Conservation (phyloP, 1,140 invertebrate genomes). For the Drosophila tristis region DNA sequence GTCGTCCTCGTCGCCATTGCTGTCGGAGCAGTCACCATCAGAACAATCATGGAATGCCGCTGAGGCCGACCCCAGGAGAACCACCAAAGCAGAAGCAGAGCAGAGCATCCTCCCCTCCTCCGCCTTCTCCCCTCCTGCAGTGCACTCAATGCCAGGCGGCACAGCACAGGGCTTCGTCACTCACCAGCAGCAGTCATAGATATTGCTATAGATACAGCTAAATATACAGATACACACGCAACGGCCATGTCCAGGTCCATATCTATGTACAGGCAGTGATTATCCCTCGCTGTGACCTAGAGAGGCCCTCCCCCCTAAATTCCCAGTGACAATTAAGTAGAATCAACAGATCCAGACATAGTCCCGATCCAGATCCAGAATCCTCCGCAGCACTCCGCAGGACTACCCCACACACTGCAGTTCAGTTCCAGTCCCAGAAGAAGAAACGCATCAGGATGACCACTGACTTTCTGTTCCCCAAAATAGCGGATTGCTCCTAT, state of each 20-base stretch:
- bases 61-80: conserved; percentile 7
- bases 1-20: too few species aligned
- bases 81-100: conserved; percentile 2
- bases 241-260: conserved; percentile 12
- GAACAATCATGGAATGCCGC: too few species aligned
- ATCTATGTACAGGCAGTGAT: conserved; percentile 44
- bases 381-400: too few species aligned
- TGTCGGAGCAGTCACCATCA: too few species aligned
- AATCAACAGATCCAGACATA: too few species aligned
- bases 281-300: conserved; percentile 44
- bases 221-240: conserved; percentile 25
- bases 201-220: conserved; percentile 26
- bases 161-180: neutral
- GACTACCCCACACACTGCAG: too few species aligned
- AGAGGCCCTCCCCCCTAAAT: too few species aligned
- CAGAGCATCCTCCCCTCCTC: neutral
- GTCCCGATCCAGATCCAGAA: too few species aligned
- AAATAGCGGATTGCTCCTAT: conserved; percentile 88
- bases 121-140: neutral
- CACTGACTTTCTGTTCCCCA: conserved; percentile 85
- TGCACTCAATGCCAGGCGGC: too few species aligned
- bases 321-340: too few species aligned
- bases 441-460: conserved; percentile 62
- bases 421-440: neutral
- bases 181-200: conserved; percentile 31